Base-by-base conservation (phyloP, 2,888 invertebrate genomes). In the Drosophila mimetica region DNA sequence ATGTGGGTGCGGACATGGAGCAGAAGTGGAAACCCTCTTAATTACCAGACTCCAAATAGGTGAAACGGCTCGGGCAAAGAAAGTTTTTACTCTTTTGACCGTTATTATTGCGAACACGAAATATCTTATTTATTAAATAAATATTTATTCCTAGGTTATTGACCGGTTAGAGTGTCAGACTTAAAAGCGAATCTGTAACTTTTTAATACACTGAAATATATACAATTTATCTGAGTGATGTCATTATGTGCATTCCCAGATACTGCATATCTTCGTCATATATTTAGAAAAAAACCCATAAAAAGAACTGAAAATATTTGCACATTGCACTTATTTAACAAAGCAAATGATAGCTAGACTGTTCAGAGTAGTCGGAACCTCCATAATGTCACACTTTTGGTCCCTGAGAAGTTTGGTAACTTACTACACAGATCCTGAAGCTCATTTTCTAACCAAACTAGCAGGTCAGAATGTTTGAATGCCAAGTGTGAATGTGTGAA, bases 301-400 rank as follows among this genome's bases (percentile, higher is more conserved):
- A 76, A 73, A 63, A 13, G 5, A 7, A 16, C 37, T 37, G 2
- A 16, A 36, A 16, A 25, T 34, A 34, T 44, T 37, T 22, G 37
- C 32, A 11, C 14, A n/a, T 11, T 16, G 32, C 20, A 14, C 16
- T 11, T 52, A 72, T 69, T 85, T 87, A 44, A 85, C 69, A 76
- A 36, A 39, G 46, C 66, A 63, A 46, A 39, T 61, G 79, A 87
- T 18, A 28, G 34, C n/a, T 41, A 85, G 66, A 81, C 42, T 55
- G 54, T 64, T 69, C 7, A 6, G n/a, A 52, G 6, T 4, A 53
- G 0, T 25, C 25, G 4, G 9, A 14, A 1, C 11, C 25, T 25
- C 14, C 41, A 63, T n/a, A 41, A 82, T 82, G 82, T 50, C 65
- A 42, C 58, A 54, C 13, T 39, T 36, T 8, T 22, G 37, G 25